Percentiles rank a stretch among this genome's conserved stretches.
Conservation (phyloP, 1,140 invertebrate genomes). For the Sitobion miscanthi region DNA sequence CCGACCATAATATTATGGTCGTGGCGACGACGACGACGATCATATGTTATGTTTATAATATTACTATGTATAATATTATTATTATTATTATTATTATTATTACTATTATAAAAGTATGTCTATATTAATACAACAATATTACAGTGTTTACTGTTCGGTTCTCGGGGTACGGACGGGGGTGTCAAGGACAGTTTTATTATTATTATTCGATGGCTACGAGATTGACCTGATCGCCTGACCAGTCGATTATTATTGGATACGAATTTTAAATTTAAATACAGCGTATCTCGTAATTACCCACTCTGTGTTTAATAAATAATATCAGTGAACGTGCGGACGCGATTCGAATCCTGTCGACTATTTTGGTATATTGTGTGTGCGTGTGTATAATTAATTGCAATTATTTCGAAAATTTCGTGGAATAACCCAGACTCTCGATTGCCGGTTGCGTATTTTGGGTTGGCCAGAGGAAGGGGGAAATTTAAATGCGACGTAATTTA, state of each 20-base stretch:
- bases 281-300: neutral
- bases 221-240: neutral
- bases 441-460: neutral
- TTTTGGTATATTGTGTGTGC: too few relatives aligned
- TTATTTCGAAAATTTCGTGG: neutral
- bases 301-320: neutral
- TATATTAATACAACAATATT: neutral
- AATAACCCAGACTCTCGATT: neutral
- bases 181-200: neutral
- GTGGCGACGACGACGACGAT: neutral
- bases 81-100: neutral
- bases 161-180: neutral
- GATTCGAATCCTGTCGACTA: neutral
- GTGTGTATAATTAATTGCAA: neutral
- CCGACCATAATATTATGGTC: slow-evolving; percentile 29
- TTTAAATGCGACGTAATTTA: neutral
- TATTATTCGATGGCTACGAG: neutral
- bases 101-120: neutral
- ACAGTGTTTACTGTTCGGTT: too few relatives aligned
- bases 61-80: neutral
- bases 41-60: neutral
- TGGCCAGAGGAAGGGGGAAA: neutral
- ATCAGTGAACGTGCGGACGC: too few relatives aligned
- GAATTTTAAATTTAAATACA: neutral
- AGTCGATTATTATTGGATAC: neutral